These are phyloP conservation scores for Chloropsis hardwickii DNA, from an alignment of 2,113 vertebrate genomes.

Conservation along the genomic window DNA sequence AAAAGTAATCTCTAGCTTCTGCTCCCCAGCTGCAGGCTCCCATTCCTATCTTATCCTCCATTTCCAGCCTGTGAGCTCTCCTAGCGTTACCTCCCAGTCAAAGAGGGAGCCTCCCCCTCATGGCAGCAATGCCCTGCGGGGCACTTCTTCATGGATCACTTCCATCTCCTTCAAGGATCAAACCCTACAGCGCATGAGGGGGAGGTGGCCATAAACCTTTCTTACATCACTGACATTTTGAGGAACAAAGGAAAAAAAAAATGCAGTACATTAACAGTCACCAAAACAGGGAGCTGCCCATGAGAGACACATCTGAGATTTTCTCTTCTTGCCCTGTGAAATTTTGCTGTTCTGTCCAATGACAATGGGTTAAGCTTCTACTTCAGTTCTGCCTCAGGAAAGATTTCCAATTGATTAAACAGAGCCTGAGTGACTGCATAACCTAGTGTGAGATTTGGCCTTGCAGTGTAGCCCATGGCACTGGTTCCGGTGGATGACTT, in stretches of 20 bases:
- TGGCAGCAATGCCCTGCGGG: accelerated
- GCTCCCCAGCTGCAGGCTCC: conserved; percentile 30
- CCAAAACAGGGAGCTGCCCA: background rate
- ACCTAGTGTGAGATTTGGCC: background rate
- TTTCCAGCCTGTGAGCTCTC: background rate
- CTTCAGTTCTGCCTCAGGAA: background rate
- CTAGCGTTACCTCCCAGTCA: background rate
- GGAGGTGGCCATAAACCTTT: background rate
- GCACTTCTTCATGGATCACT: background rate
- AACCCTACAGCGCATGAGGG: background rate
- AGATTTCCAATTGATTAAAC: background rate
- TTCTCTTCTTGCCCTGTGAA: background rate
- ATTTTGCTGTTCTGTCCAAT: background rate
- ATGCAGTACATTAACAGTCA: background rate
- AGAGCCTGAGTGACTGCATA: background rate
- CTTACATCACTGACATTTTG: background rate
- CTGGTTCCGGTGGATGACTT: background rate
- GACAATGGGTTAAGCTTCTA: background rate
- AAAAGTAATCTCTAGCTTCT: conserved; percentile 50
- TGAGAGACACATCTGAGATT: background rate
- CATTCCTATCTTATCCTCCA: conserved; percentile 41
- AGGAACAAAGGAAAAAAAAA: background rate
- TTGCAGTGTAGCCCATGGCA: background rate
- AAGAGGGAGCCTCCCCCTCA: background rate
- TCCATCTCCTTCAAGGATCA: background rate